Evolutionary conservation across 2,888 invertebrate genomes (phyloP).

Genomic region (Dendrolimus pini): DNA sequence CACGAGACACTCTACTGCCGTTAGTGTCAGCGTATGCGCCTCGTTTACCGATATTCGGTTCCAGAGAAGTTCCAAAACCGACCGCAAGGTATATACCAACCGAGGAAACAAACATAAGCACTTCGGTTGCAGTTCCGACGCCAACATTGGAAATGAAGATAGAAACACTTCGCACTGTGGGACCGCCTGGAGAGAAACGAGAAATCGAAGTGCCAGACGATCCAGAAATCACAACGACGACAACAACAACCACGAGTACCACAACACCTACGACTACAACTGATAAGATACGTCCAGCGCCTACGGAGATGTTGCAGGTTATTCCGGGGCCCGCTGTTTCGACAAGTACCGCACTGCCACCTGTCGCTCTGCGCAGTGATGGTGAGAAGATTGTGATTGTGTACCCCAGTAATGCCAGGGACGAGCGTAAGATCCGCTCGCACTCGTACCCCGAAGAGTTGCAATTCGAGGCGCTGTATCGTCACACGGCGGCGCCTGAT

Average conservation of each 20-base stretch:
- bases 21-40: slow-evolving; percentile 88
- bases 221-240: slow-evolving; percentile 47
- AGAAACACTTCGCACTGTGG: slow-evolving; percentile 54
- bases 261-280: slow-evolving; percentile 36
- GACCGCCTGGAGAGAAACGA: slow-evolving; percentile 61
- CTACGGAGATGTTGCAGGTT: slow-evolving; percentile 55
- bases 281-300: slow-evolving; percentile 44
- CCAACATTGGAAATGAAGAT: slow-evolving; percentile 72
- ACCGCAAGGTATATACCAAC: slow-evolving; percentile 81
- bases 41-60: slow-evolving; percentile 79
- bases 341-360: slow-evolving; percentile 62
- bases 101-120: slow-evolving; percentile 49
- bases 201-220: slow-evolving; percentile 58
- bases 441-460: slow-evolving; percentile 69
- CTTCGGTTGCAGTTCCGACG: slow-evolving; percentile 56
- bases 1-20: slow-evolving; percentile 85
- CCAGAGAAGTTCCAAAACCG: slow-evolving; percentile 59
- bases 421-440: slow-evolving; percentile 66
- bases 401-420: slow-evolving; percentile 68
- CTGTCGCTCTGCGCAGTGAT: slow-evolving; percentile 55
- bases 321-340: slow-evolving; percentile 48
- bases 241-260: slow-evolving; percentile 39
- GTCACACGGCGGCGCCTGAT: slow-evolving; percentile 52
- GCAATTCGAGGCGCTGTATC: slow-evolving; percentile 68
- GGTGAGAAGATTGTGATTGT: slow-evolving; percentile 69